A percentile compares a stretch with the other conserved stretches of the same genome.
phyloP scores from a whole-genome alignment of 2,888 invertebrate genomes.

The Acanthoscelides obtectus region DNA sequence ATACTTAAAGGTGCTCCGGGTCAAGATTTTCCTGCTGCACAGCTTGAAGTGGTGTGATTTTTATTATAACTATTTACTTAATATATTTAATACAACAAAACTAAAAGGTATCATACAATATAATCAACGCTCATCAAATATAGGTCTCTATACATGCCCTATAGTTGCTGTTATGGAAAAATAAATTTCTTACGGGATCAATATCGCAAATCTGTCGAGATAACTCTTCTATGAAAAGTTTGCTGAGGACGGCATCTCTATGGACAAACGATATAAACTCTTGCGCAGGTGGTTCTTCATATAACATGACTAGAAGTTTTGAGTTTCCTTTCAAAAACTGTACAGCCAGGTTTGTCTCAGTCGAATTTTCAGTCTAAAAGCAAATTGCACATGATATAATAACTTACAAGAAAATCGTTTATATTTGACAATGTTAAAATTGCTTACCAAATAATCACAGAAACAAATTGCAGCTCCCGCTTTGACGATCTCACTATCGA shows the following conservation, averaged over 20 bases:
- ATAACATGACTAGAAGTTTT: slow-evolving; percentile 60
- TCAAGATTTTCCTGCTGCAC: too few species aligned
- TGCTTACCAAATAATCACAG: slow-evolving; percentile 72
- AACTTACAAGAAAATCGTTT: too few species aligned
- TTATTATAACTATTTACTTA: too few species aligned
- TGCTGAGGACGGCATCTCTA: slow-evolving; percentile 62
- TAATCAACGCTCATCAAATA: too few species aligned
- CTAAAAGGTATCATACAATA: too few species aligned
- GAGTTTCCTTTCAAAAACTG: slow-evolving; percentile 75
- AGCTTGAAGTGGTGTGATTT: too few species aligned
- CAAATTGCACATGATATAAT: too few species aligned
- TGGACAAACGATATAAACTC: slow-evolving; percentile 60
- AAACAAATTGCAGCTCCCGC: slow-evolving; percentile 66
- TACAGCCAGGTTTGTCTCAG: slow-evolving; percentile 66
- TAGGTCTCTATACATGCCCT: too few species aligned
- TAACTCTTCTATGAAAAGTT: slow-evolving; percentile 62
- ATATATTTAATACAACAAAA: too few species aligned
- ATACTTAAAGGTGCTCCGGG: too few species aligned
- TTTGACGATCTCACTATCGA: slow-evolving; percentile 61
- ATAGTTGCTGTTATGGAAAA: too few species aligned
- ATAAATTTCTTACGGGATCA: slow-evolving; percentile 1
- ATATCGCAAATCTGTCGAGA: background rate
- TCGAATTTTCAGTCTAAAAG: slow-evolving; percentile 61
- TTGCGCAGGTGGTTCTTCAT: slow-evolving; percentile 61
- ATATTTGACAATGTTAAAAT: too few species aligned